Evolutionary conservation across 2,888 invertebrate species (phyloP), one percentile per base, ranked within the genome.

Genomic region (Dromius quadrimaculatus): DNA sequence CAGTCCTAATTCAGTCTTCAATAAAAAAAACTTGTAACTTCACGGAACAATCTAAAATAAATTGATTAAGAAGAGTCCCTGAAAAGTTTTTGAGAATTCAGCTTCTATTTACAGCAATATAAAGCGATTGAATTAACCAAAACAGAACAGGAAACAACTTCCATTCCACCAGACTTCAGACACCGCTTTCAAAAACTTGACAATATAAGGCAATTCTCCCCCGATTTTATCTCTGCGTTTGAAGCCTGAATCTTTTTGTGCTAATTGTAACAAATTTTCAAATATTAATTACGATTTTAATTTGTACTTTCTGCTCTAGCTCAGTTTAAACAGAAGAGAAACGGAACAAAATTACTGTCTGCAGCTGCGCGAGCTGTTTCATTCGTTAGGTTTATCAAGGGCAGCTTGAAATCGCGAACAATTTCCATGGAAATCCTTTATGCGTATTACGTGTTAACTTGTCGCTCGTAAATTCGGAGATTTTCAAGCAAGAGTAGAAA

Each of bases 361-460:
- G 54, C 65, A 38, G 50, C 50, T 54, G 65, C 36, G 20, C 15
- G 43, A 9, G 9, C 17, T 23, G 65, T 47, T 47, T 64, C 64
- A 64, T 64, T 64, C 47, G 64, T 64, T 64, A 32, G 64, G 64
- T 64, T 63, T 63, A 63, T 63, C 64, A 64, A 64, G 64, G n/a
- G 54, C 43, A 50, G 20, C 32, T 8, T 19, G 59, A 34, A 54
- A 57, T 36, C 65, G 65, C 43, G 43, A 32, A 45, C 68, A 57
- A 68, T 68, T 68, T 68, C 59, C 68, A 68, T 68, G 68, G 47
- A 68, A 68, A 68, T 68, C 68, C 68, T 59, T 57, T 57, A 43
- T 32, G 68, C 57, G 68, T 68, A 68, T 59, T 68, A 68, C 68
- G 68, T 68, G 68, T 68, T 68, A 68, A 68, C 59, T 68, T 68